Percentiles rank a stretch among this genome's conserved stretches.
Evolutionary conservation across 2,797 vertebrate genomes (phyloP).

Genomic region (Coregonus suidteri): DNA sequence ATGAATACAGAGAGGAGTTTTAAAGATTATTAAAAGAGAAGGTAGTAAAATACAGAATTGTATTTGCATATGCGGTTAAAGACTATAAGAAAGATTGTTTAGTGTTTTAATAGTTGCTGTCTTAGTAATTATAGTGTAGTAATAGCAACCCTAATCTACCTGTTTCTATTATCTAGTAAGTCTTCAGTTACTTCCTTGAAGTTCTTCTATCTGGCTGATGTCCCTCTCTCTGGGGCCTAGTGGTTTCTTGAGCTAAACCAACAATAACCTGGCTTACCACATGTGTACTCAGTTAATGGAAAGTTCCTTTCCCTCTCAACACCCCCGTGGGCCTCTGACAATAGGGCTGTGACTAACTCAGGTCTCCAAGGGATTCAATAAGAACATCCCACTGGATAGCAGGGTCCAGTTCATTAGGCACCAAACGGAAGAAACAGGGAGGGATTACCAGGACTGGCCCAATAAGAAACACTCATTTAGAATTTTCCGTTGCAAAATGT

Average conservation of each 20-base stretch:
- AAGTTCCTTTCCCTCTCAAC: constrained; percentile 71
- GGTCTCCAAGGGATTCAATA: constrained; percentile 61
- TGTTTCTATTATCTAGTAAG: neutral
- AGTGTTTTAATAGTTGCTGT: neutral
- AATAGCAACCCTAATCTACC: neutral
- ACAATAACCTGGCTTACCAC: constrained; percentile 76
- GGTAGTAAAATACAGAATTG: neutral
- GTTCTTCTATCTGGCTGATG: constrained; percentile 27
- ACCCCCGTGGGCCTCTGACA: constrained; percentile 56
- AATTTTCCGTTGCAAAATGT: neutral
- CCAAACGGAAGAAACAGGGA: neutral
- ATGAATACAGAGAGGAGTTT: constrained; percentile 9
- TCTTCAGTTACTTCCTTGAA: neutral
- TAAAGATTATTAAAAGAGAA: too few relatives aligned
- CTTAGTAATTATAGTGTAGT: neutral
- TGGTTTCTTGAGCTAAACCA: constrained; percentile 72
- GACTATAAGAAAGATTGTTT: neutral
- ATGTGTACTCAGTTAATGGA: constrained; percentile 78
- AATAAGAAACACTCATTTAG: neutral
- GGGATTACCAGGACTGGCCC: neutral
- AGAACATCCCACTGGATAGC: constrained; percentile 51
- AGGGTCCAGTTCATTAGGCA: neutral
- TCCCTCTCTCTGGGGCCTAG: constrained; percentile 61
- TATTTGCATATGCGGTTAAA: neutral
- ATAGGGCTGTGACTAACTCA: constrained; percentile 65